Percentiles rank a stretch among this genome's conserved stretches.
Evolutionary conservation across 2,797 vertebrate species (phyloP).

Genomic region (Sebastes dallii): DNA sequence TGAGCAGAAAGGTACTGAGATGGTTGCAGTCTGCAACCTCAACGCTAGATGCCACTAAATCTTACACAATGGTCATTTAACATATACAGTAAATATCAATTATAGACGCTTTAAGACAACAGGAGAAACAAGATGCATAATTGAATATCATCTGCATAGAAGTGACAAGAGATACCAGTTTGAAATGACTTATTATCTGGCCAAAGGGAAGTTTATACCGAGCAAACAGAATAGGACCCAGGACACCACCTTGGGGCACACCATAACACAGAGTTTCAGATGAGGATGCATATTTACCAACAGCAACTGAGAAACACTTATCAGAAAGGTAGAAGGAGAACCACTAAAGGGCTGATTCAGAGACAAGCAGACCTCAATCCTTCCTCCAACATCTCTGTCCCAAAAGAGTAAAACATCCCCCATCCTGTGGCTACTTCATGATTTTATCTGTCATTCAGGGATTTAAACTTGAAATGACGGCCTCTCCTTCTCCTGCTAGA

Average conservation of each 20-base stretch:
- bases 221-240: background rate
- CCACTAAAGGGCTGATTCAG: background rate
- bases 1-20: background rate
- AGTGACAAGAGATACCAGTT: background rate
- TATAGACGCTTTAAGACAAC: background rate
- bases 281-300: background rate
- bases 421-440: background rate
- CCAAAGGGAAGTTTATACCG: background rate
- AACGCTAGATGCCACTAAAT: background rate
- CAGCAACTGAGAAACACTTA: background rate
- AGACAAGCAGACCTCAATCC: background rate
- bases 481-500: constrained; percentile 33
- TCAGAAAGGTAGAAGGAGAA: background rate
- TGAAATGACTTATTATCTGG: background rate
- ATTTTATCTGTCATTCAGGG: constrained; percentile 19
- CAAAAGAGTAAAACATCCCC: background rate
- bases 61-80: background rate
- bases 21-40: background rate
- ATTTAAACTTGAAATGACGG: constrained; percentile 13
- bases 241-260: background rate
- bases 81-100: background rate
- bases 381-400: background rate
- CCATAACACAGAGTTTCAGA: background rate
- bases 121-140: background rate
- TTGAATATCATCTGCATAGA: background rate